Evolutionary conservation across 2,888 invertebrate genomes (phyloP).

Genomic region (Himalopsyche tibetana): DNA sequence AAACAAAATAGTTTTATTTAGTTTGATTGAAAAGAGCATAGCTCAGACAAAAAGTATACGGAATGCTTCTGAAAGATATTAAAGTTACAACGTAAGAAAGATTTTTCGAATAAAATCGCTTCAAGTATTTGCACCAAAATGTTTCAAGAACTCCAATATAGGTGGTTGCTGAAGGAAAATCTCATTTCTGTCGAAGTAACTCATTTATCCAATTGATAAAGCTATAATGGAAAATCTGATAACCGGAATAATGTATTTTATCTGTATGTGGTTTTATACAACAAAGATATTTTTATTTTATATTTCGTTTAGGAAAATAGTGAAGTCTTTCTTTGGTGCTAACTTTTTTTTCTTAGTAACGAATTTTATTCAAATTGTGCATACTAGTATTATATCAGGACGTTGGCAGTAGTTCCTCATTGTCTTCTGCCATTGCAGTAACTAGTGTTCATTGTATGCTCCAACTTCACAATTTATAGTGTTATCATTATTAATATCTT

Average conservation of each 20-base stretch:
- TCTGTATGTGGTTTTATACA: background rate
- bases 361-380: too few relatives aligned
- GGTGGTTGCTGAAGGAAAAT: background rate
- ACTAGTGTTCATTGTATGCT: too few relatives aligned
- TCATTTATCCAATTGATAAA: constrained; percentile 13
- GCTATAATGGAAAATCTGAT: background rate
- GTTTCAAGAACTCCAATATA: background rate
- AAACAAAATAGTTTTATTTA: background rate
- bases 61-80: background rate
- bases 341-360: too few relatives aligned
- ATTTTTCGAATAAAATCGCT: background rate
- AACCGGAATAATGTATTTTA: constrained; percentile 6
- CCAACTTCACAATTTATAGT: too few relatives aligned
- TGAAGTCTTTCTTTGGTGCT: too few relatives aligned
- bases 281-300: too few relatives aligned
- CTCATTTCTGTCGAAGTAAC: background rate
- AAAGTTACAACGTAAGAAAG: background rate
- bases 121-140: background rate
- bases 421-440: too few relatives aligned
- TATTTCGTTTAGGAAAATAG: too few relatives aligned
- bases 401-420: too few relatives aligned
- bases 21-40: background rate
- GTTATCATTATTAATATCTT: too few relatives aligned
- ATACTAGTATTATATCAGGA: too few relatives aligned
- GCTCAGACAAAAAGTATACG: background rate